Evolutionary conservation across 2,113 vertebrate species (phyloP).

Genomic region (Burhinus oedicnemus): DNA sequence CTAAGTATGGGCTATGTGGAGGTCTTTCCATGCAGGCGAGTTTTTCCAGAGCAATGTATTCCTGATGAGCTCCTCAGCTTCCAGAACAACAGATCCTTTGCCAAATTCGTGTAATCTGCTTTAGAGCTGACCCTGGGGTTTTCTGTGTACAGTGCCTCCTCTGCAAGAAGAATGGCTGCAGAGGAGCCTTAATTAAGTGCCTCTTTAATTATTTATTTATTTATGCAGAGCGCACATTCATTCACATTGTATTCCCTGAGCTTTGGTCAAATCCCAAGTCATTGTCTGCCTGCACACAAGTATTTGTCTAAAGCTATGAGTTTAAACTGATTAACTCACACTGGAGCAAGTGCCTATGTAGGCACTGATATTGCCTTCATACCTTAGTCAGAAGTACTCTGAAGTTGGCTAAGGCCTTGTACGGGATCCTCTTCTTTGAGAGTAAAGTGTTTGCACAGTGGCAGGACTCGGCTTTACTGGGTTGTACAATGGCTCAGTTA

Average conservation of each 20-base stretch:
- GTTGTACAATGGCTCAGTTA: background rate
- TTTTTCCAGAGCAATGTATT: background rate
- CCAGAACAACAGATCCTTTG: background rate
- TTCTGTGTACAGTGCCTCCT: background rate
- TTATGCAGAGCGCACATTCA: background rate
- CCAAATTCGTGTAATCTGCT: background rate
- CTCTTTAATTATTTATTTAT: constrained; percentile 34
- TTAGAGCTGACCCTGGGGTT: background rate
- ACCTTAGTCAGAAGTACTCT: constrained; percentile 37
- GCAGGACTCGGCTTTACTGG: background rate
- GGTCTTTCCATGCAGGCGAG: background rate
- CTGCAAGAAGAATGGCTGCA: background rate
- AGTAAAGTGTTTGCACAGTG: constrained; percentile 27
- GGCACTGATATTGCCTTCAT: constrained; percentile 17
- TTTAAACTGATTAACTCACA: constrained; percentile 48
- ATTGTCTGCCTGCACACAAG: constrained; percentile 5
- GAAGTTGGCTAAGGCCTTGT: constrained; percentile 40
- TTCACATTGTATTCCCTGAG: constrained; percentile 36
- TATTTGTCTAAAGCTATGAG: constrained; percentile 28
- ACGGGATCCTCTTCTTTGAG: background rate
- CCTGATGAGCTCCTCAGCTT: background rate
- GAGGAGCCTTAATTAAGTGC: background rate
- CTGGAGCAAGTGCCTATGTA: background rate
- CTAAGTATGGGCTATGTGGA: background rate
- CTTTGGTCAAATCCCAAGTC: constrained; percentile 9